These are phyloP conservation scores for Hormiphora californensis DNA, from an alignment of 37 sponge, comb jelly and placozoan species.

Conservation along the genomic window DNA sequence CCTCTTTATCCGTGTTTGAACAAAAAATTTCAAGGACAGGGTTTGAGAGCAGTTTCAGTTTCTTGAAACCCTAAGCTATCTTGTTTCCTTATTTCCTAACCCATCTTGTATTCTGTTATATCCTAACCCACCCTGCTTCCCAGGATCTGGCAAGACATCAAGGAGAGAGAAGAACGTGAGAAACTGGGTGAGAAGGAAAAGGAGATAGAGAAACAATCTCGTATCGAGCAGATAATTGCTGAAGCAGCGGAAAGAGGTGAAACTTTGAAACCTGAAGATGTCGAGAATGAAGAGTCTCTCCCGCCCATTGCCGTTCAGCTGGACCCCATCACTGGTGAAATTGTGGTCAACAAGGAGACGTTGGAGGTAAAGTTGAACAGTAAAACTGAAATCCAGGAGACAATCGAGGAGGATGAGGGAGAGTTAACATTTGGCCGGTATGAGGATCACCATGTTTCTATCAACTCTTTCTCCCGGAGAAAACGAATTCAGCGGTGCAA, in stretches of 20 bases:
- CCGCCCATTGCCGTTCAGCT: conserved; percentile 31
- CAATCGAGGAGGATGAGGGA: conserved; percentile 16
- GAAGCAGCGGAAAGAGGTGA: conserved; percentile 11
- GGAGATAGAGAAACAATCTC: not conserved
- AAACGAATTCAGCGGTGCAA: not conserved
- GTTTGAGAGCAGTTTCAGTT: too few species aligned
- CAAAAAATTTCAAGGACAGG: too few species aligned
- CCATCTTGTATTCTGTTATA: not conserved
- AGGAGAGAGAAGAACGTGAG: not conserved
- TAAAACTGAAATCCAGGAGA: conserved; percentile 38
- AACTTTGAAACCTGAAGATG: not conserved
- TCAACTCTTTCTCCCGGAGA: conserved; percentile 27
- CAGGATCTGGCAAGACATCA: conserved; percentile 26
- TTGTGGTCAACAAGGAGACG: conserved; percentile 25
- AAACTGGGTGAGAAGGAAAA: not conserved
- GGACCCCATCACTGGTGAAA: conserved; percentile 5
- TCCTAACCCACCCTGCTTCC: not conserved
- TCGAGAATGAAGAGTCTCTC: not conserved
- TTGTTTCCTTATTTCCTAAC: not conserved
- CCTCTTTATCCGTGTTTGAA: too few species aligned
- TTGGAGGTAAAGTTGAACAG: conserved; percentile 52
- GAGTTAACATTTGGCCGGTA: conserved; percentile 35
- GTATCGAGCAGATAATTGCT: conserved; percentile 27
- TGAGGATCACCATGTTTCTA: conserved; percentile 29
- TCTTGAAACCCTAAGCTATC: too few species aligned